Base-by-base conservation (phyloP, 2,113 vertebrate genomes). In the Spheniscus mendiculus region DNA sequence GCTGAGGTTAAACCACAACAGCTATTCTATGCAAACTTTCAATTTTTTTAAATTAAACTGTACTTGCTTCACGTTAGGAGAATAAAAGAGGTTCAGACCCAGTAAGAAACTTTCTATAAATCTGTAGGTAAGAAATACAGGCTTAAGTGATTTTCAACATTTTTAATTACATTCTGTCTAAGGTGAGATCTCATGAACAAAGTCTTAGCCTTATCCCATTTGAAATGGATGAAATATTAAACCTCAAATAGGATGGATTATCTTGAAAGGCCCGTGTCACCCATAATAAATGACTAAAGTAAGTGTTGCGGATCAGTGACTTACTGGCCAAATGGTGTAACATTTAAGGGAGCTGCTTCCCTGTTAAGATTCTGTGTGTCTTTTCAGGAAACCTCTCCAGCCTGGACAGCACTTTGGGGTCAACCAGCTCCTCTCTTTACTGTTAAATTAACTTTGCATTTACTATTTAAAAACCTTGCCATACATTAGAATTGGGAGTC, bases 181-280 rank as follows among this genome's bases (percentile, higher is more conserved):
- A 85, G 47, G 30, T 63, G 66, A 42, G 42, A 27, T 56, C n/a
- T 73, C 67, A 61, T 44, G 45, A 67, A 53, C 47, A 80, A 74
- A 69, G 30, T 27, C 58, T 82, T 50, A 59, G 22, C 30, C 21
- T 93, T 67, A 80, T 83, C 47, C 74, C 66, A 55, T 56, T 92
- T 93, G 56, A 52, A 83, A 84, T 12, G 50, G 45, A 82, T 87
- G 55, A 69, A 93, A 65, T 89, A 69, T 42, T 69, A 83, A 67
- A 52, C 10, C 34, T 87, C 45, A 80, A 8, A 42, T 20, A 77
- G 47, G 27, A 70, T 42, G 15, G 63, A 62, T 96, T 83, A 73
- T 40, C 26, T 34, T 47, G 74, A 83, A 94, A 69, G 20, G 53
- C 30, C 29, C 2, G 0, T 38, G 62, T 67, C 25, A 66, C 42